Conservation (phyloP, 2,888 invertebrate species). For the Aporophyla nigra region DNA sequence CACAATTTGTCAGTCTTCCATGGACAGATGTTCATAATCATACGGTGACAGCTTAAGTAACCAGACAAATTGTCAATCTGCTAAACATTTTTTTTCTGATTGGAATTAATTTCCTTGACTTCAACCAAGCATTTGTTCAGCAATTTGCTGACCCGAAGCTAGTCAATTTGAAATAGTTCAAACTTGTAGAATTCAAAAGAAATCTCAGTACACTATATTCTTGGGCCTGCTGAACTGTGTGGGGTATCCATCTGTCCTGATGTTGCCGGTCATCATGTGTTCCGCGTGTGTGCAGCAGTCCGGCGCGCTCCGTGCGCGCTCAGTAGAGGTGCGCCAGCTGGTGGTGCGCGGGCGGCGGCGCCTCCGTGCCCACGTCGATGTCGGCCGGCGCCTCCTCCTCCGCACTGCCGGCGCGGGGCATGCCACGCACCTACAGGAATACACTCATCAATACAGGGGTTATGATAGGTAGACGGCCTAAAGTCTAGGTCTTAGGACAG, state of each 20-base stretch:
- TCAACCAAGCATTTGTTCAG: not conserved
- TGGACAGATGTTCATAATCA: no score
- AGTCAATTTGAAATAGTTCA: not conserved
- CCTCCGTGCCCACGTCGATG: slow-evolving; percentile 89
- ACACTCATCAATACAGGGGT: not conserved
- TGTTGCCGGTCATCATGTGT: not conserved
- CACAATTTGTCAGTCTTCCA: no score
- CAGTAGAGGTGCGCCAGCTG: slow-evolving; percentile 66
- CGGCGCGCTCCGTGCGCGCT: slow-evolving; percentile 30
- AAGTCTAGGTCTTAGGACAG: not conserved
- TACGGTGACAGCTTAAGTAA: not conserved
- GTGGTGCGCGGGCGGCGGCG: slow-evolving; percentile 77
- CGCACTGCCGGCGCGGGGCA: slow-evolving; percentile 71
- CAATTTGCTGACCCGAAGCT: not conserved
- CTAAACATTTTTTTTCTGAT: no score
- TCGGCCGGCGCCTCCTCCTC: slow-evolving; percentile 87
- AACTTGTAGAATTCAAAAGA: not conserved
- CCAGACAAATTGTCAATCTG: not conserved
- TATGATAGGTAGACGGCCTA: not conserved
- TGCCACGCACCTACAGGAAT: slow-evolving; percentile 80
- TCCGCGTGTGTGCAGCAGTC: not conserved
- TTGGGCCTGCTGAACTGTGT: not conserved
- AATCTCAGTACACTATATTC: not conserved
- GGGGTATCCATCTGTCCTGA: not conserved
- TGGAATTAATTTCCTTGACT: not conserved